Percentiles rank a stretch among this genome's conserved stretches.
These are phyloP conservation scores for Tragulus kanchil DNA, from an alignment of 2,113 vertebrate species.

Conservation along the genomic window DNA sequence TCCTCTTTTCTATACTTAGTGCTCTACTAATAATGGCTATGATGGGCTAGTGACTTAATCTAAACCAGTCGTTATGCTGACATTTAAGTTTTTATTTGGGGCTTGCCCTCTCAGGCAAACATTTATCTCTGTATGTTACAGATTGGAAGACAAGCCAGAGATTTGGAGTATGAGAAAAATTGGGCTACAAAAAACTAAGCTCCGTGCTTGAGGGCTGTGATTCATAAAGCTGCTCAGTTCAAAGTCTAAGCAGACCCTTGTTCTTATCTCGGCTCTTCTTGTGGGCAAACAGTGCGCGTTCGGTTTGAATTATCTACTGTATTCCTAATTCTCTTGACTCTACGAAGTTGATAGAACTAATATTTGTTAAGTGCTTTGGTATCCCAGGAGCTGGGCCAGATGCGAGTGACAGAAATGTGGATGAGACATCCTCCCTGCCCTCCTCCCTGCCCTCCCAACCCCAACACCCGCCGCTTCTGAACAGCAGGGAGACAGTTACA, in stretches of 20 bases:
- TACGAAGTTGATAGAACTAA: no score
- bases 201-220: neutral
- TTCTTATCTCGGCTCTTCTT: neutral
- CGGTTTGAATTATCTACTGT: neutral
- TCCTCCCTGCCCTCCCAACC: neutral
- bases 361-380: neutral
- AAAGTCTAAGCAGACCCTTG: neutral
- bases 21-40: neutral
- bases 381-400: no score
- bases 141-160: neutral
- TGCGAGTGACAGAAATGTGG: accelerated
- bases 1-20: neutral
- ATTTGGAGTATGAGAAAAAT: neutral
- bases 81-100: neutral
- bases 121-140: neutral
- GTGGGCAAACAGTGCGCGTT: neutral
- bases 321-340: neutral
- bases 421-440: neutral
- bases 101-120: neutral
- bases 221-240: neutral
- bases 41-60: neutral
- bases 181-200: neutral
- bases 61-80: neutral
- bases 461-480: neutral
- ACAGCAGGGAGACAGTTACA: neutral